Evolutionary conservation across 2,797 vertebrate species (phyloP).

Genomic region (Sebastes alutus): DNA sequence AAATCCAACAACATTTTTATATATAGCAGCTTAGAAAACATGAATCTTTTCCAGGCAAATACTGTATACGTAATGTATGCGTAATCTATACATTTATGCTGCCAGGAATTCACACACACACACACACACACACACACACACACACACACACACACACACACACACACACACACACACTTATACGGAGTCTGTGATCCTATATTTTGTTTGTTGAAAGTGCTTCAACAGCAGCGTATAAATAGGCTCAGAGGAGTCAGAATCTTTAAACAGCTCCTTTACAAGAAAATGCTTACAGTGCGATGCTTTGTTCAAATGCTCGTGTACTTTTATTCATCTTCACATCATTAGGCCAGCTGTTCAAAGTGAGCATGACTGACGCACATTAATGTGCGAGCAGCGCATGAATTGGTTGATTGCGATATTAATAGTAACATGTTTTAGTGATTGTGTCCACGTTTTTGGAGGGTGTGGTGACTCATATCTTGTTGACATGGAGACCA

Average conservation of each 20-base stretch:
- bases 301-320: constrained; percentile 39
- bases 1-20: neutral
- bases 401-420: constrained; percentile 52
- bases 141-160: neutral
- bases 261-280: constrained; percentile 52
- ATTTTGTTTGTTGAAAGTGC: constrained; percentile 55
- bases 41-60: neutral
- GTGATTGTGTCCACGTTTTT: constrained; percentile 66
- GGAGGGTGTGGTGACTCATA: constrained; percentile 77
- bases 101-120: constrained; percentile 5
- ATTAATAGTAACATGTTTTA: constrained; percentile 72
- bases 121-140: neutral
- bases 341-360: constrained; percentile 50
- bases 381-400: constrained; percentile 23
- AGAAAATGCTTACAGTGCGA: constrained; percentile 45
- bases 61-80: neutral
- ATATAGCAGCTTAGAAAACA: neutral
- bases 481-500: constrained; percentile 78
- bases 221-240: constrained; percentile 63
- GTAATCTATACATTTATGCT: constrained; percentile 14
- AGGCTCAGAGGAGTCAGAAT: constrained; percentile 53
- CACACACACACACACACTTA: neutral
- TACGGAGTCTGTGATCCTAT: constrained; percentile 29
- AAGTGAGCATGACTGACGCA: constrained; percentile 44
- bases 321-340: constrained; percentile 46